These are phyloP conservation scores for Dromococcyx pavoninus DNA, from an alignment of 2,797 vertebrate genomes.

Conservation along the genomic window DNA sequence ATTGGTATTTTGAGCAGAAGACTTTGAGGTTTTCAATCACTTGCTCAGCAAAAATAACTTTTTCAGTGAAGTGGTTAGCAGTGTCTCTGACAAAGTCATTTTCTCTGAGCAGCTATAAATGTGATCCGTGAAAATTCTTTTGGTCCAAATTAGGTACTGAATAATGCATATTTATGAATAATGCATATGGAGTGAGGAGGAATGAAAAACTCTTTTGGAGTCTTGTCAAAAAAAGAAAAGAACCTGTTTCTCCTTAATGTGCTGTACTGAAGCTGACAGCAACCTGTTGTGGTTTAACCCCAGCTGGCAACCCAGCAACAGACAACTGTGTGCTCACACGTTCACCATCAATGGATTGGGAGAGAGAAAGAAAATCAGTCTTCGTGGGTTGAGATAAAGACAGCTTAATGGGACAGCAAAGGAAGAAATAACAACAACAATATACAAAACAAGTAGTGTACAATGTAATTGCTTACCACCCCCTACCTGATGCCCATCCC, in stretches of 20 bases:
- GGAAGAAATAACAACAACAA: too few relatives aligned
- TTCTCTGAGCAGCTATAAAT: neutral
- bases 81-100: neutral
- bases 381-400: too few relatives aligned
- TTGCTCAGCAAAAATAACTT: neutral
- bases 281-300: too few relatives aligned
- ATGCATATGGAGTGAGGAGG: neutral
- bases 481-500: too few relatives aligned
- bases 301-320: too few relatives aligned
- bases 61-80: neutral
- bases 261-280: neutral
- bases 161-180: conserved; percentile 4
- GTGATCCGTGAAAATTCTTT: neutral
- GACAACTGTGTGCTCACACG: too few relatives aligned
- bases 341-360: too few relatives aligned
- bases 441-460: too few relatives aligned
- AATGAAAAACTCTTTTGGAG: neutral
- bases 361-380: too few relatives aligned
- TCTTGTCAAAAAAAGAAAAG: neutral
- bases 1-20: neutral
- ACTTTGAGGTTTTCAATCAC: neutral
- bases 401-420: too few relatives aligned
- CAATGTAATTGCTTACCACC: too few relatives aligned
- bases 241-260: neutral
- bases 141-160: neutral